Conservation (phyloP, 2,113 vertebrate genomes). For the Marcusenius ussheri region DNA sequence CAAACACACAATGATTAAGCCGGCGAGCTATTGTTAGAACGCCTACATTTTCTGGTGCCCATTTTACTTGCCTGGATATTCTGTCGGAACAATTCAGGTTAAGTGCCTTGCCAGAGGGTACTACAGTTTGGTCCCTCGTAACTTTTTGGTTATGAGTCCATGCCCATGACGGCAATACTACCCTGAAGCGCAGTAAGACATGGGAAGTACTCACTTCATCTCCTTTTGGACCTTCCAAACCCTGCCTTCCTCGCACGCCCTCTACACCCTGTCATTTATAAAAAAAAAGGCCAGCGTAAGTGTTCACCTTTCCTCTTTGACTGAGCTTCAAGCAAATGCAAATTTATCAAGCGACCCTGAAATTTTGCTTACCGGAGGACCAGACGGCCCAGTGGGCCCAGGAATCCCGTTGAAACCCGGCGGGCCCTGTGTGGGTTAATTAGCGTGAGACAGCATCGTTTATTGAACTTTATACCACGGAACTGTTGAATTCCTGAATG, state of each 20-base stretch:
- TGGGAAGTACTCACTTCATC: slow-evolving; percentile 53
- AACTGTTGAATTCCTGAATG: neutral
- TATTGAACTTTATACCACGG: neutral
- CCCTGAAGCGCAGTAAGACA: neutral
- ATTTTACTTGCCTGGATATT: neutral
- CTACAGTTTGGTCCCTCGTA: neutral
- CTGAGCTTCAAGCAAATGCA: neutral
- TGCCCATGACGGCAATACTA: neutral
- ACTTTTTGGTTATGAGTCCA: neutral
- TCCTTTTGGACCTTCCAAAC: slow-evolving; percentile 58
- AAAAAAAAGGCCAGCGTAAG: neutral
- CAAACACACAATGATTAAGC: neutral
- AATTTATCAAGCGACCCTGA: neutral
- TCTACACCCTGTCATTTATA: slow-evolving; percentile 55
- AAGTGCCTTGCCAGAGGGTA: neutral
- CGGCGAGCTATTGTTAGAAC: neutral
- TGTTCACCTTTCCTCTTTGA: neutral
- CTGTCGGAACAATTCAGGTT: neutral
- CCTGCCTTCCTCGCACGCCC: slow-evolving; percentile 60
- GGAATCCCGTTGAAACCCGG: slow-evolving; percentile 66
- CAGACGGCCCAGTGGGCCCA: slow-evolving; percentile 65
- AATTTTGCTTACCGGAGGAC: slow-evolving; percentile 53
- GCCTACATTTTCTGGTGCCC: neutral
- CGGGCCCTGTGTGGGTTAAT: slow-evolving; percentile 48
- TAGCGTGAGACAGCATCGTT: neutral